Conservation (phyloP, 2,797 vertebrate species). For the Semaprochilodus insignis region DNA sequence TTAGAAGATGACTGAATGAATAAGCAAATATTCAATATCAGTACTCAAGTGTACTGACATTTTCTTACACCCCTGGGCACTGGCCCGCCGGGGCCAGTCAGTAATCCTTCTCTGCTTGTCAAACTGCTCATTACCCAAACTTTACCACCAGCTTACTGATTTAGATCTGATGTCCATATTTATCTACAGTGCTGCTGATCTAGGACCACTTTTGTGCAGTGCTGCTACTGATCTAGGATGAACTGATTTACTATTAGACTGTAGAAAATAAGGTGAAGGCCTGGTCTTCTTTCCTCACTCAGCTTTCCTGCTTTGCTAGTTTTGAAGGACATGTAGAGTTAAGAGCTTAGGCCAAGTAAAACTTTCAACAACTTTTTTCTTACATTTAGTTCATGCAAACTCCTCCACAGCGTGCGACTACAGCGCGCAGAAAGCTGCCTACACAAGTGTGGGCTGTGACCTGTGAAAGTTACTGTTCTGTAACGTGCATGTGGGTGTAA, state of each 20-base stretch:
- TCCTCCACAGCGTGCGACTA: slow-evolving; percentile 22
- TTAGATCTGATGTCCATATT: too few relatives aligned
- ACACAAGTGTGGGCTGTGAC: slow-evolving; percentile 9
- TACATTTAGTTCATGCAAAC: slow-evolving; percentile 13
- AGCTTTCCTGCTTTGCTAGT: not conserved
- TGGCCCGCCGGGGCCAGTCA: too few relatives aligned
- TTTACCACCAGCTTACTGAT: too few relatives aligned
- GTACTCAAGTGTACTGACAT: too few relatives aligned
- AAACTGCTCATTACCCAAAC: too few relatives aligned
- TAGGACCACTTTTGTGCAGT: not conserved
- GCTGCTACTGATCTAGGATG: too few relatives aligned
- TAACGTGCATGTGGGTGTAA: not conserved
- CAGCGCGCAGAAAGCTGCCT: slow-evolving; percentile 7
- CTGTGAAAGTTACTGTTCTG: slow-evolving; percentile 6
- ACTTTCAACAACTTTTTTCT: not conserved
- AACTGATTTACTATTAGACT: not conserved
- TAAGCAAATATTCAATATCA: too few relatives aligned
- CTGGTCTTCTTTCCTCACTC: not conserved
- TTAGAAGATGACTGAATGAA: too few relatives aligned
- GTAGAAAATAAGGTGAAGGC: too few relatives aligned
- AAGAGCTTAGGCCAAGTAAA: not conserved
- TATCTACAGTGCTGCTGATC: not conserved
- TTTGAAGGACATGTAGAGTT: not conserved
- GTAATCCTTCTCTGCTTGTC: too few relatives aligned
- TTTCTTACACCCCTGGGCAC: too few relatives aligned